phyloP scores from a whole-genome alignment of 2,113 vertebrate species.

The Xiphophorus couchianus region DNA sequence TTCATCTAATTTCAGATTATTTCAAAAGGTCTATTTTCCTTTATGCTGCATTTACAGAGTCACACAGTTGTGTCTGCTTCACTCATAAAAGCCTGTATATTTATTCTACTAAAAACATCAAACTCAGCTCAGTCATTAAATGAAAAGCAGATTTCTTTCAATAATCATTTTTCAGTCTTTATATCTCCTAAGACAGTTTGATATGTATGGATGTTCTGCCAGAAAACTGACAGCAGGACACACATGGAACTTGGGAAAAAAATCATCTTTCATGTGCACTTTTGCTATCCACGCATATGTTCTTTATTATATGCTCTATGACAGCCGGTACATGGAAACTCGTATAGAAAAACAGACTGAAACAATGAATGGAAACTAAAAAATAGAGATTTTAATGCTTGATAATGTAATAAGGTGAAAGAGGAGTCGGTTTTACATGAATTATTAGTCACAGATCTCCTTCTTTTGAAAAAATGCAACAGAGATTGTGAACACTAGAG shows the following conservation, averaged over 20 bases:
- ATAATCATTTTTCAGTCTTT: constrained; percentile 26
- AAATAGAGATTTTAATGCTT: not conserved
- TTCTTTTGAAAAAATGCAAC: not conserved
- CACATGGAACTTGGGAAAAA: constrained; percentile 19
- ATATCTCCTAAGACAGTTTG: constrained; percentile 19
- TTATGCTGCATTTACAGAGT: not conserved
- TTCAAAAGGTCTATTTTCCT: not conserved
- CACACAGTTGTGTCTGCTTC: not conserved
- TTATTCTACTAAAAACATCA: constrained; percentile 23
- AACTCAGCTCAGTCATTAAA: constrained; percentile 13
- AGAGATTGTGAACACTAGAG: not conserved
- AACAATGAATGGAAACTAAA: not conserved
- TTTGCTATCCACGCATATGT: not conserved
- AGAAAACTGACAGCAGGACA: constrained; percentile 18
- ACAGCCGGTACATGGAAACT: constrained; percentile 1
- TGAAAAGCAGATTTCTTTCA: constrained; percentile 2
- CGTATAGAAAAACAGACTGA: not conserved
- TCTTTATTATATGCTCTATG: constrained; percentile 1
- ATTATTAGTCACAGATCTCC: not conserved
- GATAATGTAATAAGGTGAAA: not conserved
- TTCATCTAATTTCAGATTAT: constrained; percentile 20
- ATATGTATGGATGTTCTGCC: constrained; percentile 24
- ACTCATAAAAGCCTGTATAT: not conserved
- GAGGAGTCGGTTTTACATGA: not conserved
- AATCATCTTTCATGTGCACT: not conserved